Percentiles rank a stretch among this genome's conserved stretches.
Conservation (phyloP, 2,797 vertebrate genomes). For the Hemitrygon akajei region DNA sequence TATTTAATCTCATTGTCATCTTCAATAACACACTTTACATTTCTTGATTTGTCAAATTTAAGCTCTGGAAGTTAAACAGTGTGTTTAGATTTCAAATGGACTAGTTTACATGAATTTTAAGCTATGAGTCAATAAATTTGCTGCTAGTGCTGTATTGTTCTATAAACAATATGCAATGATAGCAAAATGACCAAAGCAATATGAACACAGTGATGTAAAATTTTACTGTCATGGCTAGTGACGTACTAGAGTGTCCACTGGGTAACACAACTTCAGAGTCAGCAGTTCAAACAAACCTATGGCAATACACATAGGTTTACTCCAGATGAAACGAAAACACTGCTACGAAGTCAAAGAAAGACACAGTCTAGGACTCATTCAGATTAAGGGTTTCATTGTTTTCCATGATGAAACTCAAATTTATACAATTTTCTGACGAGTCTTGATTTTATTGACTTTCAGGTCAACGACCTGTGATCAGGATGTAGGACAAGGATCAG, state of each 20-base stretch:
- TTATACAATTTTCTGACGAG: neutral
- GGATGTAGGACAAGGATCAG: neutral
- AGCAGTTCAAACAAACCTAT: neutral
- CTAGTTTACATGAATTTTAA: no score
- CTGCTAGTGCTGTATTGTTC: neutral
- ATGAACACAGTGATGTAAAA: neutral
- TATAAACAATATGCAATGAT: neutral
- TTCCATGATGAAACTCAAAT: neutral
- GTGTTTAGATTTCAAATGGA: neutral
- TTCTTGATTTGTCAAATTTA: neutral
- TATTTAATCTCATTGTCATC: neutral
- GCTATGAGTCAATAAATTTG: neutral
- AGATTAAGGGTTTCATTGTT: neutral
- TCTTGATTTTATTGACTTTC: neutral
- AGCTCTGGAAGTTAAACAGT: neutral
- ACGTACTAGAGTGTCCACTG: neutral
- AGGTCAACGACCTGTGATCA: neutral
- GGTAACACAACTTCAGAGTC: neutral
- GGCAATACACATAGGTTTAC: neutral
- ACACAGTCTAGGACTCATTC: neutral
- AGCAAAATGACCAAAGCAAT: conserved; percentile 16
- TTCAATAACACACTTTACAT: neutral
- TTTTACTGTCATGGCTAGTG: neutral
- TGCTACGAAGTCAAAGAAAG: neutral
- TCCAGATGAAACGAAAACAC: neutral